Base-by-base conservation (phyloP, 2,113 vertebrate species). In the Apteryx mantelli region DNA sequence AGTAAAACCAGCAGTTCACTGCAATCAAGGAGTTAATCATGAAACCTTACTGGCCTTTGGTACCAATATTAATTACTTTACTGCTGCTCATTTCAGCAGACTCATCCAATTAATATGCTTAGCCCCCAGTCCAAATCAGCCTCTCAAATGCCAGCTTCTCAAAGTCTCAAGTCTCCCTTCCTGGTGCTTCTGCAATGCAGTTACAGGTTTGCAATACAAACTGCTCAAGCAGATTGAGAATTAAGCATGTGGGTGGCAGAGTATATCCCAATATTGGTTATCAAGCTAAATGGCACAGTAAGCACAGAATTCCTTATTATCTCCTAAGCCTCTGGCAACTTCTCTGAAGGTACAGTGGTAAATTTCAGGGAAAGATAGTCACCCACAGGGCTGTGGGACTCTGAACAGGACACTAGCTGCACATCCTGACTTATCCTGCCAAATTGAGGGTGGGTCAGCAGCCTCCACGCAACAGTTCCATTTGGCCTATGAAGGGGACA, bases 1-100 rank as follows among this genome's bases (percentile, higher is more conserved):
- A 90, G 61, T 36, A 70, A 60, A 71, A 86, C 14, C 63, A 89
- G 68, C 66, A 85, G 89, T 78, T 78, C 71, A 48, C 56, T 93
- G 79, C 85, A 93, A 44, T 78, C 61, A 78, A 79, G 71, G 64
- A 89, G 52, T 83, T 95, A 96, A 95, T 88, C 91, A 88, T 9
- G 5, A 91, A 95, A 90, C 60, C 71, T 71, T 22, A 48, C 60
- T 9, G 28, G 75, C 68, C 71, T 78, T 77, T n/a, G 30, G 50
- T 93, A 89, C 86, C 61, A 93, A 17, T 80, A 95, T 73, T 84
- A 94, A 86, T 94, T 92, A 89, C 40, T 86, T 90, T 42, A 75
- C 52, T 65, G 71, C 76, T 68, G 60, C 88, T 95, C 15, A 3
- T 75, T 95, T 91, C 82, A 83, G 82, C 64, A 91, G 70, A 86